Evolutionary conservation across 1,140 invertebrate genomes (phyloP).

Genomic region (Listronotus bonariensis): DNA sequence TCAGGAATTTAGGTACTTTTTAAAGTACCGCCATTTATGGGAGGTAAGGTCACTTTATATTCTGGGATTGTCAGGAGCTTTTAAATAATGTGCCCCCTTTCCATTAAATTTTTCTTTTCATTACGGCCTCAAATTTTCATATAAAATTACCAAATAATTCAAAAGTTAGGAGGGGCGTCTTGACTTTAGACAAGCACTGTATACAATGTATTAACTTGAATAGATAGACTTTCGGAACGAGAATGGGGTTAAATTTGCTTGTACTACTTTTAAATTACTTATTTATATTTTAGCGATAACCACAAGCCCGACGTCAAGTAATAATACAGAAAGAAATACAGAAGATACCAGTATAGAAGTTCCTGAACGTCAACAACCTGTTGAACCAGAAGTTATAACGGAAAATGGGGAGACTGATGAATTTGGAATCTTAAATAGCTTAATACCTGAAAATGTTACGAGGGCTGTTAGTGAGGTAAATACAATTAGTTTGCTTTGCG

Average conservation of each 20-base stretch:
- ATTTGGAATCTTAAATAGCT: conserved; percentile 40
- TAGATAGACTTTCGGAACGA: not conserved
- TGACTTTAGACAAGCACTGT: too few relatives aligned
- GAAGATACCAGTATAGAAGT: not conserved
- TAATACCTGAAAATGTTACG: conserved; percentile 49
- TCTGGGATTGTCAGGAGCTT: too few relatives aligned
- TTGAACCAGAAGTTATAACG: conserved; percentile 4
- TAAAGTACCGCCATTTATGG: too few relatives aligned
- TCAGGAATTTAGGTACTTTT: too few relatives aligned
- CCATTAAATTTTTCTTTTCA: too few relatives aligned
- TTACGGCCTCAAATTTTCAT: too few relatives aligned
- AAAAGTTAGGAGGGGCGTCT: too few relatives aligned
- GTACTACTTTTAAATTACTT: not conserved
- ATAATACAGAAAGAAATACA: not conserved
- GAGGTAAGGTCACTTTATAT: too few relatives aligned
- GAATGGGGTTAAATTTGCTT: not conserved
- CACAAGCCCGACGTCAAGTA: not conserved
- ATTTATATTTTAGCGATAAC: conserved; percentile 1
- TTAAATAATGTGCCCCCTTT: too few relatives aligned
- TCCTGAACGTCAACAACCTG: not conserved
- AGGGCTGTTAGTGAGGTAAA: conserved; percentile 51
- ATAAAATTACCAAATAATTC: too few relatives aligned
- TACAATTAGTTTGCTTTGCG: not conserved
- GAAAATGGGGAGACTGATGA: conserved; percentile 30
- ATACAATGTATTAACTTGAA: too few relatives aligned